These are phyloP conservation scores for Callithrix jacchus DNA, from an alignment of 2,113 vertebrate species.

Conservation along the genomic window DNA sequence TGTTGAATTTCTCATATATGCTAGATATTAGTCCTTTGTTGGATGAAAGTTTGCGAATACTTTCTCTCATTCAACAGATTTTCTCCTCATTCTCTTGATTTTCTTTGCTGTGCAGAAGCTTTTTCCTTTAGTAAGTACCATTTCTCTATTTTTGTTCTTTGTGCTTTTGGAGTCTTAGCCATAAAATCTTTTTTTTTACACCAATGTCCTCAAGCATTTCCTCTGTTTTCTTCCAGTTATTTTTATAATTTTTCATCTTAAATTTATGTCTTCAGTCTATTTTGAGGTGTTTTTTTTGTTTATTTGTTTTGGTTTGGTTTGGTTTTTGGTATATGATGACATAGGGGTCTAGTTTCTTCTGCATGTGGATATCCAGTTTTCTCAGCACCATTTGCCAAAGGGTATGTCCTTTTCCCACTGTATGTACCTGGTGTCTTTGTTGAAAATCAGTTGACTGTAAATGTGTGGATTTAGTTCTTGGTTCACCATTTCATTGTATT, in stretches of 20 bases:
- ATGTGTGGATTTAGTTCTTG: neutral
- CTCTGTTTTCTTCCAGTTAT: neutral
- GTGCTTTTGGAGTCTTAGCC: neutral
- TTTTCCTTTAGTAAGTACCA: neutral
- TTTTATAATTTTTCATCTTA: neutral
- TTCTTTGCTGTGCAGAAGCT: neutral
- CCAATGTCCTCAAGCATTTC: neutral
- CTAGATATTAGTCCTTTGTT: neutral
- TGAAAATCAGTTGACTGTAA: neutral
- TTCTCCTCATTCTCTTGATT: neutral
- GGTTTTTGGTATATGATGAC: neutral
- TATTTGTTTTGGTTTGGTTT: neutral
- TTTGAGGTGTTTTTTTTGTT: neutral
- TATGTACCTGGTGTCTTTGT: neutral
- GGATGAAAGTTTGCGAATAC: neutral
- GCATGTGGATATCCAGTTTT: neutral
- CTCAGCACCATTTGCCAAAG: neutral
- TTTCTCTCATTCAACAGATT: neutral
- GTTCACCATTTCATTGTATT: neutral
- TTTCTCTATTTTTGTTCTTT: neutral
- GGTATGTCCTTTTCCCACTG: neutral
- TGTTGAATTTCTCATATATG: neutral
- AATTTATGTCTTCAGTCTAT: neutral
- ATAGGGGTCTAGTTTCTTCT: neutral
- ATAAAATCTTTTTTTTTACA: neutral